These are phyloP conservation scores for Lagopus muta DNA, from an alignment of 2,113 vertebrate species.

Conservation along the genomic window DNA sequence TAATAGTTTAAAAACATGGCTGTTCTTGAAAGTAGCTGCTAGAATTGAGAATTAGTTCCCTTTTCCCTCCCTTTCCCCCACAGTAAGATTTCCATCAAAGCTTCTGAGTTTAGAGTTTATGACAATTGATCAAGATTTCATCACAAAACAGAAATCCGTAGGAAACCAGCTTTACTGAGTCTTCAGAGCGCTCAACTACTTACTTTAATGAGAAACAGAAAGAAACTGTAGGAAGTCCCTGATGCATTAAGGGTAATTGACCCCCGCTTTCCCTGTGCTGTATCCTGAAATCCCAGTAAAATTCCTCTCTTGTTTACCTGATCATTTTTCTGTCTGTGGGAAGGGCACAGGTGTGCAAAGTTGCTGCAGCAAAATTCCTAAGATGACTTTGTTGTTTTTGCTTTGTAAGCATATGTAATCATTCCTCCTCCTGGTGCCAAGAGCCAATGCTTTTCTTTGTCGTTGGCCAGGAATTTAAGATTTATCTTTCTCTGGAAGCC, in stretches of 20 bases:
- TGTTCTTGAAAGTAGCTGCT: neutral
- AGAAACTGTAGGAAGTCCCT: neutral
- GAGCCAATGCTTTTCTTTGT: neutral
- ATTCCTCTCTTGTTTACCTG: neutral
- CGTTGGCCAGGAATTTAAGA: neutral
- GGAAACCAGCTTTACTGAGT: neutral
- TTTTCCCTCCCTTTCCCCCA: neutral
- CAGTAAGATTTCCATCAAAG: neutral
- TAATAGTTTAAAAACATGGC: neutral
- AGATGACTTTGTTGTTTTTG: neutral
- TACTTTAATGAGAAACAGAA: neutral
- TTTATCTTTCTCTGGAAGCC: neutral
- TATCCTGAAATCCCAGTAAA: neutral
- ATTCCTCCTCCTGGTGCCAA: neutral
- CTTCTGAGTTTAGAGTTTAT: neutral
- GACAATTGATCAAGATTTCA: neutral
- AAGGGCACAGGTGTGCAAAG: neutral
- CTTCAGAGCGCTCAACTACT: neutral
- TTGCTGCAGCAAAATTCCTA: neutral
- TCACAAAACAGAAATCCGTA: neutral
- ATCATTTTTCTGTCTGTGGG: neutral
- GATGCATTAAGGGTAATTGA: neutral
- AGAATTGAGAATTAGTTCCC: neutral
- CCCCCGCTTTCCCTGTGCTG: neutral
- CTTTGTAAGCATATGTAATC: neutral